Base-by-base conservation (phyloP, 2,888 invertebrate species). In the Reticulitermes lucifugus region DNA sequence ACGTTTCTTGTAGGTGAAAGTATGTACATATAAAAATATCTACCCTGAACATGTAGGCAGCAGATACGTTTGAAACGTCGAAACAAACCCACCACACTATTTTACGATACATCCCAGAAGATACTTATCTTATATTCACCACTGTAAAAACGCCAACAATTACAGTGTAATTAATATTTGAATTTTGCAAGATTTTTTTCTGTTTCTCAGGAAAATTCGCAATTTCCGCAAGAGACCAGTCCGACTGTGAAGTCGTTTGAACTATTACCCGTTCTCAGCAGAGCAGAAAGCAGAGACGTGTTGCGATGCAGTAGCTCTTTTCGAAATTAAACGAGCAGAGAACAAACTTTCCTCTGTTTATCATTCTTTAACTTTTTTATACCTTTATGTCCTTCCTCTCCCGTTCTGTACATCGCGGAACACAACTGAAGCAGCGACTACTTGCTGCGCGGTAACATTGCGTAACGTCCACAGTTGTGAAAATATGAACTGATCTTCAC, bases 291-390 rank as follows among this genome's bases (percentile, higher is more conserved):
- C 35, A 29, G 29, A 25, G 73, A 41, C 12, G 73, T 73, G 73
- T 21, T 29, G 41, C 21, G 73, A 41, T 73, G 73, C 0, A 73
- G 41, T 73, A 73, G 73, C 73, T 73, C 41, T 73, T 73, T 73
- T 29, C 73, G 7, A 73, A 73, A 73, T 73, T 41, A 73, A 73
- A 73, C 29, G 41, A 41, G 41, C 10, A 35, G 22, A 73, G 41
- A 18, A 22, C 71, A 73, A 73, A 35, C 41, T 65, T 65, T 73
- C 14, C 35, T 73, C 21, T 73, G 73, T 73, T 73, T 73, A 73
- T 73, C 35, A 41, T 73, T 73, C 73, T 41, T 41, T 73, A 5
- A 12, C 73, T 73, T 41, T 41, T 73, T 41, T 21, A 73, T 73
- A 41, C 73, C 73, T 73, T 29, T 18, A 73, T 29, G 41, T 73